phyloP scores from a whole-genome alignment of 2,113 vertebrate genomes.

The Nothobranchius kuhntae region DNA sequence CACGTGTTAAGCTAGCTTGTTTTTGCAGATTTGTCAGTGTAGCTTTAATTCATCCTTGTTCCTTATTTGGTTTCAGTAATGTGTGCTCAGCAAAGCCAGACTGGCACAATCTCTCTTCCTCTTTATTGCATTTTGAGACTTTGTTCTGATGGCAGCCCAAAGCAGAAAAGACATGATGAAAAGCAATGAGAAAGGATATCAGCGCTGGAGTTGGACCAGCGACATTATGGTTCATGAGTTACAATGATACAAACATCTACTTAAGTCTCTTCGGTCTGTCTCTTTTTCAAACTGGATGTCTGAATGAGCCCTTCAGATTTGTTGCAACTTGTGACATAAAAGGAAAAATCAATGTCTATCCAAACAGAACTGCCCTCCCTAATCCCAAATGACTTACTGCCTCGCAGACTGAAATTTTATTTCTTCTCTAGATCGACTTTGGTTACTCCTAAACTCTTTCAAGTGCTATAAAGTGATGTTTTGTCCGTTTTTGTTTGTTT shows the following conservation, averaged over 20 bases:
- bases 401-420: background rate
- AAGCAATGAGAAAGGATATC: background rate
- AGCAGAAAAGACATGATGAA: background rate
- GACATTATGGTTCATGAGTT: background rate
- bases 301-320: background rate
- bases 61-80: constrained; percentile 2
- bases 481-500: background rate
- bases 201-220: background rate
- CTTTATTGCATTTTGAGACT: background rate
- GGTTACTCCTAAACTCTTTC: background rate
- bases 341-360: background rate
- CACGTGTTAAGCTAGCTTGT: too few relatives aligned
- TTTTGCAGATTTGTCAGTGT: too few relatives aligned
- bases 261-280: background rate
- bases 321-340: background rate
- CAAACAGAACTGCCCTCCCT: constrained; percentile 1
- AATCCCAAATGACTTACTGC: background rate
- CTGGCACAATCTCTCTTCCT: background rate
- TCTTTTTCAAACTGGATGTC: background rate
- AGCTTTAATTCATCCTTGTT: background rate
- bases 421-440: background rate
- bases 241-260: background rate
- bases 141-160: background rate
- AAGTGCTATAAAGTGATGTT: background rate
- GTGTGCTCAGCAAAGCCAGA: background rate